A percentile compares a stretch with the other conserved stretches of the same genome.
Evolutionary conservation across 2,888 invertebrate genomes (phyloP).

Genomic region (Eupithecia tripunctaria): DNA sequence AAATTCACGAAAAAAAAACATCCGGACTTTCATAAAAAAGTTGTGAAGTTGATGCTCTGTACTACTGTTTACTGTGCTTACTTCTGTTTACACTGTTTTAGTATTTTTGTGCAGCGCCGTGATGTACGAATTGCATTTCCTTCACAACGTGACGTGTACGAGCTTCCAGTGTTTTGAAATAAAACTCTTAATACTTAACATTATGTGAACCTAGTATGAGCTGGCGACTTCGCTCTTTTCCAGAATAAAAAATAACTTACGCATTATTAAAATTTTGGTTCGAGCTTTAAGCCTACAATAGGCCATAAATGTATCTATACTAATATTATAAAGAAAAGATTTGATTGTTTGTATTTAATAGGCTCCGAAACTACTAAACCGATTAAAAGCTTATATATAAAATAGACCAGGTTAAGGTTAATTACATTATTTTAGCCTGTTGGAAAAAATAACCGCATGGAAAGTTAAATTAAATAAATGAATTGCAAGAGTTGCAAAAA

Average conservation of each 20-base stretch:
- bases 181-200: not conserved
- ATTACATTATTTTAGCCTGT: too few species aligned
- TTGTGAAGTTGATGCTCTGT: not conserved
- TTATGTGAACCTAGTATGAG: not conserved
- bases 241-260: not conserved
- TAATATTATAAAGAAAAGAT: too few species aligned
- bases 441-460: too few species aligned
- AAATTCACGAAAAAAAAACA: too few species aligned
- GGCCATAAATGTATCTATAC: too few species aligned
- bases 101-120: conserved; percentile 3
- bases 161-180: not conserved
- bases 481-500: too few species aligned
- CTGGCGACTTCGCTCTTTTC: not conserved
- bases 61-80: not conserved
- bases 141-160: not conserved
- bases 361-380: too few species aligned
- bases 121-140: conserved; percentile 7
- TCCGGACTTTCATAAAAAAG: too few species aligned
- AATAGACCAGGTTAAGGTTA: too few species aligned
- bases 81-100: not conserved
- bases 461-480: too few species aligned
- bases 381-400: too few species aligned
- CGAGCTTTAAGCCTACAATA: not conserved
- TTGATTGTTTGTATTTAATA: too few species aligned
- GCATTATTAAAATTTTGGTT: not conserved